phyloP scores from a whole-genome alignment of 2,113 vertebrate species.

The Dicrurus megarhynchus region DNA sequence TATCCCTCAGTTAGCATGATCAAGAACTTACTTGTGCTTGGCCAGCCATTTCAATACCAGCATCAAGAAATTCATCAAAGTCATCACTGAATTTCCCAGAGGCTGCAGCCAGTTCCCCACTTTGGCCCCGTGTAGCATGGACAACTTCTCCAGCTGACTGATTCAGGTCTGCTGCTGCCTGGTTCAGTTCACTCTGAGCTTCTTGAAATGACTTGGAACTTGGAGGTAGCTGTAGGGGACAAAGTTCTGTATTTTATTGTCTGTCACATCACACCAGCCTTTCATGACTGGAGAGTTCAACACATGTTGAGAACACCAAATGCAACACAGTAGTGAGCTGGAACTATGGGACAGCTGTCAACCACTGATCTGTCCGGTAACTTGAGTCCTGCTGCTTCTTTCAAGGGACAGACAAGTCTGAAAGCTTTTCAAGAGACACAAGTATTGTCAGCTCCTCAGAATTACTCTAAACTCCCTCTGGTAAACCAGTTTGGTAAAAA shows the following conservation, averaged over 20 bases:
- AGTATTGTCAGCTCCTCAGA: not conserved
- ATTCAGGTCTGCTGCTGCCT: constrained; percentile 95
- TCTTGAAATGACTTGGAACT: constrained; percentile 96
- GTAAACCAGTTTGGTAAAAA: not conserved
- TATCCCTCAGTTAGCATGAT: not conserved
- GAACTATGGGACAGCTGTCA: not conserved
- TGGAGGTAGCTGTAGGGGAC: constrained; percentile 82
- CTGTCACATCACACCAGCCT: not conserved
- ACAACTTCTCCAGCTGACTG: constrained; percentile 98
- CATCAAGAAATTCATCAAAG: constrained; percentile 97
- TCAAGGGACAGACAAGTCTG: not conserved
- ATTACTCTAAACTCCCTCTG: not conserved
- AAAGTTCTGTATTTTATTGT: not conserved
- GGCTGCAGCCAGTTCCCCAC: constrained; percentile 90
- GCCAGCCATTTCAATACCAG: constrained; percentile 98
- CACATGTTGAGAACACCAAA: not conserved
- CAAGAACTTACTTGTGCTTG: constrained; percentile 86
- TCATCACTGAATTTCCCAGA: constrained; percentile 98
- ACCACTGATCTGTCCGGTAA: not conserved
- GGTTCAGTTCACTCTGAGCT: constrained; percentile 95
- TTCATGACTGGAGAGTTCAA: not conserved
- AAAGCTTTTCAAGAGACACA: not conserved
- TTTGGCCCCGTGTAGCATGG: constrained; percentile 92
- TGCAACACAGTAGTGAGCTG: not conserved
- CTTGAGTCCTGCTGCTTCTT: not conserved